A percentile compares a stretch with the other conserved stretches of the same genome.
Evolutionary conservation across 2,888 invertebrate genomes (phyloP).

Genomic region (Cephus runcator): DNA sequence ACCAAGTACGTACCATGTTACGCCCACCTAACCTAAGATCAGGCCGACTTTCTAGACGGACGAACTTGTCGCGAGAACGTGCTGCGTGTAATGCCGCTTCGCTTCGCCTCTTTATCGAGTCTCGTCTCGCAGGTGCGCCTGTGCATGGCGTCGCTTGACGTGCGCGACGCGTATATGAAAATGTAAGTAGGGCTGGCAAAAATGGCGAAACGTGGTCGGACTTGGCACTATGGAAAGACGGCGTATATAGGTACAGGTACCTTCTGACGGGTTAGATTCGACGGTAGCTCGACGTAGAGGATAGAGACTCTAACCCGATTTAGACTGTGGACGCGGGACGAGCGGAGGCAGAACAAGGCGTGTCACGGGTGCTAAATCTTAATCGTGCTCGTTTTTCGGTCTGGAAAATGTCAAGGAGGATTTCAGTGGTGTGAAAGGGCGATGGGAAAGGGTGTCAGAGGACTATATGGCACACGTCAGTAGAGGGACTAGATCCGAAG

Average conservation of each 20-base stretch:
- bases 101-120: conserved; percentile 35
- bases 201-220: neutral
- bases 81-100: conserved; percentile 39
- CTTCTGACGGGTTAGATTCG: neutral
- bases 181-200: neutral
- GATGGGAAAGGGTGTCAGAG: neutral
- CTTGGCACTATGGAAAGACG: neutral
- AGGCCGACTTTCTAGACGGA: neutral
- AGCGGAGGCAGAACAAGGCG: neutral
- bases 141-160: neutral
- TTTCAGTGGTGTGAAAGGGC: neutral
- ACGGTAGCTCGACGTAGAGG: neutral
- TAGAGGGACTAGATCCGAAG: neutral
- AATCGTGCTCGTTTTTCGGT: neutral
- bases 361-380: neutral
- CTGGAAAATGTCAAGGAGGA: neutral
- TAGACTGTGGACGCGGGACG: neutral
- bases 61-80: conserved; percentile 10
- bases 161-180: neutral
- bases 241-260: neutral
- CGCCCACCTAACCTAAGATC: neutral
- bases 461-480: neutral
- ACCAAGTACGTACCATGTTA: neutral
- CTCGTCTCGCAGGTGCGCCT: conserved; percentile 11
- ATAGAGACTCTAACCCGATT: neutral